Base-by-base conservation (phyloP, 2,797 vertebrate species). In the Lutjanus argentimaculatus region DNA sequence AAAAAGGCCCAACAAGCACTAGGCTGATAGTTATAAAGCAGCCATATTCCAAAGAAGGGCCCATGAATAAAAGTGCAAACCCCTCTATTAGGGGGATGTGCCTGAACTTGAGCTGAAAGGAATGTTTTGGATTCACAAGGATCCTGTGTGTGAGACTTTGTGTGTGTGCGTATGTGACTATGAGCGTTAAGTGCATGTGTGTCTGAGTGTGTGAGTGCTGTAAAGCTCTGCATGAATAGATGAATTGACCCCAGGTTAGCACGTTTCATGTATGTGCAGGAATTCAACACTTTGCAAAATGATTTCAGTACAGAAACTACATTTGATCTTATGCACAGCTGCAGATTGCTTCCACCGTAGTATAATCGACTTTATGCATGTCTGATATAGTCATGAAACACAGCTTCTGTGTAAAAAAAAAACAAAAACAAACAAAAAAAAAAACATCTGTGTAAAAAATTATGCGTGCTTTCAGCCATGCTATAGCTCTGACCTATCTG, bases 81-180 rank as follows among this genome's bases (percentile, higher is more conserved):
- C 95, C 94, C 92, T 91, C 94, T 91, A 95, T 95, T 96, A 95
- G 90, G 87, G 89, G 93, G 90, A 95, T 93, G 90, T 95, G 95
- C 88, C 94, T 95, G 93, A 95, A 94, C 95, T 92, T 92, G 95
- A 94, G 90, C 89, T 88, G 88, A 90, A 92, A 92, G 95, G 95
- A 96, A 96, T 96, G 94, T 93, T 94, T 92, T 94, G 93, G 92
- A 94, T 94, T 92, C 88, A 86, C 82, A 92, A 90, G 82, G 91
- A 92, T 92, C 88, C 86, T 91, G 88, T 94, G 89, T 90, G 83
- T 84, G 67, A 61, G 82, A 22, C 30, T 84, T 10, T 83, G 72
- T 79, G 76, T 64, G 51, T 76, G 79, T 64, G 78, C 72, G 19
- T 83, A 15, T 81, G 79, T 80, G 79, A 53, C 51, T 86, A 48